Conservation (phyloP, 2,888 invertebrate species). For the Scelioninae gen. 2 region DNA sequence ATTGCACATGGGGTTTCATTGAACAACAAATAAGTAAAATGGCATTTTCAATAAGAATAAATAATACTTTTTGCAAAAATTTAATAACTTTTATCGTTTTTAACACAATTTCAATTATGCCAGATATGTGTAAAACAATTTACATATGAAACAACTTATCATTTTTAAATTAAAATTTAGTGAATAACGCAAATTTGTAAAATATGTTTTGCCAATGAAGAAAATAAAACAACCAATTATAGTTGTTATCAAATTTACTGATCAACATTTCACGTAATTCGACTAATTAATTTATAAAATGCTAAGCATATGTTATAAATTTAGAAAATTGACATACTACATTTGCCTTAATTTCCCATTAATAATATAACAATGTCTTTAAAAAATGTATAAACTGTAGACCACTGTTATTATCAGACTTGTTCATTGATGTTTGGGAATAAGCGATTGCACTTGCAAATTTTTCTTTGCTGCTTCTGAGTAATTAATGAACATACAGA, state of each 20-base stretch:
- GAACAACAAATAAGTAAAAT: conserved; percentile 4
- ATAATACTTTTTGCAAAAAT: conserved; percentile 26
- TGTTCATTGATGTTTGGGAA: conserved; percentile 50
- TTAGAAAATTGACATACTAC: conserved; percentile 35
- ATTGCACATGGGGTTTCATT: conserved; percentile 29
- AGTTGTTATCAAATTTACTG: conserved; percentile 4
- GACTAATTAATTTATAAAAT: conserved; percentile 22
- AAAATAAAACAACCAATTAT: conserved; percentile 7
- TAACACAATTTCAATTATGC: conserved; percentile 10
- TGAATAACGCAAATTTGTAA: conserved; percentile 14
- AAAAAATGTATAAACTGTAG: conserved; percentile 48
- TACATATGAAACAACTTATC: conserved; percentile 18
- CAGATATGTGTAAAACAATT: background rate
- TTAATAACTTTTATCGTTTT: conserved; percentile 7
- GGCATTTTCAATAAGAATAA: conserved; percentile 24
- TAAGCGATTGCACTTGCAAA: conserved; percentile 55
- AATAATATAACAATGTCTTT: conserved; percentile 34
- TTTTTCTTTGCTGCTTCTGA: conserved; percentile 36
- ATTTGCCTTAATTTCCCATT: conserved; percentile 32
- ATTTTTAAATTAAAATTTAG: conserved; percentile 13
- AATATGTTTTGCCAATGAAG: conserved; percentile 4
- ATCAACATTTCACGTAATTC: conserved; percentile 19
- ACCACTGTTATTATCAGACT: conserved; percentile 51
- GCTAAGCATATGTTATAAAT: conserved; percentile 24
- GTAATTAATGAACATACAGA: conserved; percentile 22